Conservation (phyloP, 2,113 vertebrate species). For the Cephalophus harveyi region DNA sequence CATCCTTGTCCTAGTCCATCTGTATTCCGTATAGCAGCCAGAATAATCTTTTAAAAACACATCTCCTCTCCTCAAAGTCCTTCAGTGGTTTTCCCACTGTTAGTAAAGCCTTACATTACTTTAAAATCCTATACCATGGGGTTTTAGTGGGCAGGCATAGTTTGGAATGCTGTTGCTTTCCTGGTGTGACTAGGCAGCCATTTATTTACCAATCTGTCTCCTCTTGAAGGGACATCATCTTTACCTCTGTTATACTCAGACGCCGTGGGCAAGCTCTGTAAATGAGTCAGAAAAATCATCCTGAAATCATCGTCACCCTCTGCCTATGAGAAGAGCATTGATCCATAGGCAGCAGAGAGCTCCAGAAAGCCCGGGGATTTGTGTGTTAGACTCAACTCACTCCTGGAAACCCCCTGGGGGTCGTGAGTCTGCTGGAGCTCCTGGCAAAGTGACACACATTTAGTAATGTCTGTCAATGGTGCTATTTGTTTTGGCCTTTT, state of each 20-base stretch:
- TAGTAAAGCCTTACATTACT: not conserved
- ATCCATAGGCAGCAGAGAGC: not conserved
- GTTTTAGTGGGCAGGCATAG: not conserved
- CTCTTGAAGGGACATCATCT: not conserved
- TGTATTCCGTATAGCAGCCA: not conserved
- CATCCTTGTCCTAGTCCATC: not conserved
- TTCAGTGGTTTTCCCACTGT: not conserved
- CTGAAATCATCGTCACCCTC: not conserved
- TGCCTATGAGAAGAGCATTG: not conserved
- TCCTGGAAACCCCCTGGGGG: not conserved
- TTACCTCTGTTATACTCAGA: not conserved
- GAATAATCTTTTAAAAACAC: not conserved
- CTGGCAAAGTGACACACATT: conserved; percentile 45
- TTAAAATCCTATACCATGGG: not conserved
- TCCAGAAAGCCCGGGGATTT: not conserved
- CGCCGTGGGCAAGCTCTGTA: not conserved
- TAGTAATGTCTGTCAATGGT: conserved; percentile 41
- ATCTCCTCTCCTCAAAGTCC: not conserved
- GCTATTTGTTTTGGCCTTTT: conserved; percentile 65
- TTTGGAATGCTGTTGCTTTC: not conserved
- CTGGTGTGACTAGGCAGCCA: not conserved
- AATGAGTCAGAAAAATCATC: not conserved
- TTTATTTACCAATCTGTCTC: not conserved
- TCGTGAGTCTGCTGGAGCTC: not conserved
- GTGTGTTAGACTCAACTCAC: not conserved